These are phyloP conservation scores for Hydropsyche tenuis DNA, from an alignment of 1,140 invertebrate genomes.

Conservation along the genomic window DNA sequence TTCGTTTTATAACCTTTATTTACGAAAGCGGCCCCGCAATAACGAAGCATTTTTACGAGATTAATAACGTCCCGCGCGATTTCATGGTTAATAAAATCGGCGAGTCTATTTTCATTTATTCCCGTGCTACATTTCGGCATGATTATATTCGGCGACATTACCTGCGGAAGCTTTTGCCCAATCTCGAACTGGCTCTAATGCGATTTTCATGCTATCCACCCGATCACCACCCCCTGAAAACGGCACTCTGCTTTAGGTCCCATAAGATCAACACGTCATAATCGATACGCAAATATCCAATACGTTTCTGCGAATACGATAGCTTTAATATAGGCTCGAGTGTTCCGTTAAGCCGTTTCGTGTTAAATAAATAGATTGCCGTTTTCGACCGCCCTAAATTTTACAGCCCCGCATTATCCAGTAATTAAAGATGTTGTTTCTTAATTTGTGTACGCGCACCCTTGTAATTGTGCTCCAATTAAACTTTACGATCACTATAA, in stretches of 20 bases:
- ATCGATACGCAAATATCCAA: neutral
- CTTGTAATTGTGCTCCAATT: conserved; percentile 17
- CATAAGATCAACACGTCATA: conserved; percentile 18
- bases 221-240: neutral
- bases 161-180: conserved; percentile 20
- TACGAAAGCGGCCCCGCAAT: neutral
- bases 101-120: conserved; percentile 35
- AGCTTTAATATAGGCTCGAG: no score
- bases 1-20: conserved; percentile 25
- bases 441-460: conserved; percentile 6
- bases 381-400: neutral
- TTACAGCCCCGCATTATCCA: neutral
- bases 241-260: neutral
- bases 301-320: no score
- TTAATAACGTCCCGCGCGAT: conserved; percentile 28
- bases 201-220: conserved; percentile 14
- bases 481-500: conserved; percentile 21
- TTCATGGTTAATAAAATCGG: conserved; percentile 38
- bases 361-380: no score
- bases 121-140: neutral
- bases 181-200: conserved; percentile 24
- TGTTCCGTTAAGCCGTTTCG: no score
- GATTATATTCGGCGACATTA: conserved; percentile 17
- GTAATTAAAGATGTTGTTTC: conserved; percentile 19
- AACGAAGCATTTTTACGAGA: conserved; percentile 42